Percentiles rank a stretch among this genome's conserved stretches.
These are phyloP conservation scores for Leptinotarsa tumamoca DNA, from an alignment of 2,888 invertebrate species.

Conservation along the genomic window DNA sequence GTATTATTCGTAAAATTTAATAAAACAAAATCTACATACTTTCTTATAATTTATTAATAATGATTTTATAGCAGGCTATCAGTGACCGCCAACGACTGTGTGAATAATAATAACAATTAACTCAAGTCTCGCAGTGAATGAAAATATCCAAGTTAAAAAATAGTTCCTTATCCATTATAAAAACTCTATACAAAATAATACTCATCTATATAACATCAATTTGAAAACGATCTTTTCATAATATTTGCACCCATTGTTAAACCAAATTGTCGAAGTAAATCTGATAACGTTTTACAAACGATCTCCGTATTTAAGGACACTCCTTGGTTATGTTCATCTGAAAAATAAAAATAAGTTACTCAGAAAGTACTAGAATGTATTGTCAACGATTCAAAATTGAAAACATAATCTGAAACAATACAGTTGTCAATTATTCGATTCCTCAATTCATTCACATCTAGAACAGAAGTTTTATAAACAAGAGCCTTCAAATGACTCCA, in stretches of 20 bases:
- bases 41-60: neutral
- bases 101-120: neutral
- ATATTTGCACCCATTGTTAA: slow-evolving; percentile 59
- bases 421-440: no score
- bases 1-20: no score
- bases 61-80: neutral
- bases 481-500: no score
- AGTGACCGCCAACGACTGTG: neutral
- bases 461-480: no score
- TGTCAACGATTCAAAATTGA: no score
- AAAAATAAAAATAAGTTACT: slow-evolving; percentile 23
- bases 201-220: slow-evolving; percentile 11
- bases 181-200: slow-evolving; percentile 24
- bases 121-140: neutral
- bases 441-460: no score
- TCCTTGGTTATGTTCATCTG: slow-evolving; percentile 49
- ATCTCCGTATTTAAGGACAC: slow-evolving; percentile 59
- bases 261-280: slow-evolving; percentile 61
- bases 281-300: slow-evolving; percentile 59
- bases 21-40: neutral
- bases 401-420: no score
- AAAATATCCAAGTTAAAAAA: slow-evolving; percentile 6
- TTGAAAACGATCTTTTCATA: slow-evolving; percentile 51
- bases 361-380: no score
- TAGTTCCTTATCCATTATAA: slow-evolving; percentile 9